Evolutionary conservation across 1,140 invertebrate species (phyloP).

Genomic region (Brachionus rubens): DNA sequence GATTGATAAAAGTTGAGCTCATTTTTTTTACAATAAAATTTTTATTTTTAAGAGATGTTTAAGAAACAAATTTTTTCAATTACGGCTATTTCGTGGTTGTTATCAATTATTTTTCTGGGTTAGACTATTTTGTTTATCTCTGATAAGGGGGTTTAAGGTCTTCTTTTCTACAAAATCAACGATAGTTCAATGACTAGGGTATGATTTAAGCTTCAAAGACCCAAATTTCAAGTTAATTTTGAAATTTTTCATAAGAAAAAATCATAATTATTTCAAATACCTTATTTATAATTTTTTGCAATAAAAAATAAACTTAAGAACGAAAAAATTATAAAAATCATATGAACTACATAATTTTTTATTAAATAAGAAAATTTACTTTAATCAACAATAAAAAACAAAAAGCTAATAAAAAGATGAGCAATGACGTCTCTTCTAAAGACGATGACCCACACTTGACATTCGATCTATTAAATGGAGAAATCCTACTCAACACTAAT

Average conservation of each 20-base stretch:
- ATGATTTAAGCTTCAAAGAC: no score
- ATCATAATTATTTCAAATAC: slow-evolving; percentile 10
- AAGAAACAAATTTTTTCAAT: no score
- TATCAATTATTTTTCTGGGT: no score
- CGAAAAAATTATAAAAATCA: slow-evolving; percentile 24
- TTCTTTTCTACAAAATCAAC: no score
- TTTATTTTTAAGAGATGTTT: no score
- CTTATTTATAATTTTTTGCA: not conserved
- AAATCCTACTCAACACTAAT: not conserved
- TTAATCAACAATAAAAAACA: not conserved
- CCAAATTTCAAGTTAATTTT: no score
- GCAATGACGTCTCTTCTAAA: not conserved
- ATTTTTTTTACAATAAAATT: no score
- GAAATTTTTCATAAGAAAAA: no score
- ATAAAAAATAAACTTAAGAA: not conserved
- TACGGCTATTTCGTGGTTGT: no score
- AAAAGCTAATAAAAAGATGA: slow-evolving; percentile 25
- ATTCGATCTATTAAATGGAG: not conserved
- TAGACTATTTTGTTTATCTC: no score
- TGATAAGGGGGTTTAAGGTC: no score
- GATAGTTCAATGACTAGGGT: no score
- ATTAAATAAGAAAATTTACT: not conserved
- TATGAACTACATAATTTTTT: not conserved
- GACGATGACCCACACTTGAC: not conserved
- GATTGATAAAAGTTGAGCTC: not conserved